phyloP scores from a whole-genome alignment of 1,140 invertebrate genomes.

The Zaprionus nigranus region DNA sequence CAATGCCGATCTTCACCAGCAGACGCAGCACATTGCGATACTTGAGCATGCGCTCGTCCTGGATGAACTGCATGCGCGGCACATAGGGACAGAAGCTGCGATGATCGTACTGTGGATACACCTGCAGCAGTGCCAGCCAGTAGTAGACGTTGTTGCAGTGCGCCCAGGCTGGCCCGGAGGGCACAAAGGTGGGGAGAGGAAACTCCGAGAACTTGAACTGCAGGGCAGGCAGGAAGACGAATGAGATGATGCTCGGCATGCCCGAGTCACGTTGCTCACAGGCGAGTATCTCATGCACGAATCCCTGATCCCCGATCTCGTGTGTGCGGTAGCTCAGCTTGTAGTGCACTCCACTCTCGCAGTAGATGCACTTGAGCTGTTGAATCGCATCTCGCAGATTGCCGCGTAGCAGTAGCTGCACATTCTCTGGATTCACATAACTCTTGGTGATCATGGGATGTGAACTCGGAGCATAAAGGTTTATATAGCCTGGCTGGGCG shows the following conservation, averaged over 20 bases:
- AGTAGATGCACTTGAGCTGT: constrained; percentile 25
- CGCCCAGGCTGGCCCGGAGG: constrained; percentile 44
- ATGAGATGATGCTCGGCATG: constrained; percentile 59
- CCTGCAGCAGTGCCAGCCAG: constrained; percentile 61
- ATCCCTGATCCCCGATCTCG: constrained; percentile 62
- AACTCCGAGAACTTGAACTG: constrained; percentile 51
- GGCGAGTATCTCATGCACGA: constrained; percentile 58
- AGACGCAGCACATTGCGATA: constrained; percentile 57
- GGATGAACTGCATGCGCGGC: constrained; percentile 56
- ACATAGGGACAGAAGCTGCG: constrained; percentile 64
- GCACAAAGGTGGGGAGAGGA: constrained; percentile 52
- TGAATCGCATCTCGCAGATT: constrained; percentile 51
- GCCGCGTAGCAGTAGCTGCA: constrained; percentile 52
- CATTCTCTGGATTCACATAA: constrained; percentile 53
- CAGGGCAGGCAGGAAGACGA: constrained; percentile 56
- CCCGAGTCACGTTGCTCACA: constrained; percentile 45
- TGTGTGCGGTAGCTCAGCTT: constrained; percentile 54
- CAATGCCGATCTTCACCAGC: constrained; percentile 51
- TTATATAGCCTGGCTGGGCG: constrained; percentile 54
- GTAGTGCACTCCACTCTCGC: constrained; percentile 48
- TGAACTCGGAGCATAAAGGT: constrained; percentile 36
- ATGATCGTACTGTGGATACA: constrained; percentile 53
- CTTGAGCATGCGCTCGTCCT: constrained; percentile 55
- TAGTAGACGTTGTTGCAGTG: constrained; percentile 54
- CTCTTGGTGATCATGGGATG: constrained; percentile 56